Base-by-base conservation (phyloP, 2,888 invertebrate genomes). In the Rutpela maculata region DNA sequence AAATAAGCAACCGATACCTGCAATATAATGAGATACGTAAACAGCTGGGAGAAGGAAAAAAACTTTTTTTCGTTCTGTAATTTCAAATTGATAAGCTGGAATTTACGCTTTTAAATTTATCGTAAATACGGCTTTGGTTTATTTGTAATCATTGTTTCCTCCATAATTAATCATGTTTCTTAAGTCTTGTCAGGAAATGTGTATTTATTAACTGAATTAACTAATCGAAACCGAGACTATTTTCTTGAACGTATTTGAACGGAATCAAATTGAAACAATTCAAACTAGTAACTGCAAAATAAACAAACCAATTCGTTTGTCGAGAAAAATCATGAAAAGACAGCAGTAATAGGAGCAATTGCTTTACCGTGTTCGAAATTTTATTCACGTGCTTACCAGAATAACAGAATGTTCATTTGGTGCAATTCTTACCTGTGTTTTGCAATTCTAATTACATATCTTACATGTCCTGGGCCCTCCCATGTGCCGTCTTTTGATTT, bases 371-470 rank as follows among this genome's bases (percentile, higher is more conserved):
- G 57, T 70, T 59, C 38, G 35, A 31, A 60, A 74, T 67, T 63
- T 66, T 71, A 74, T 69, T 73, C 72, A 74, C 70, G 67, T 63
- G 74, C 74, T 78, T 68, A 74, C 63, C 38, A 76, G 74, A 60
- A 75, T 68, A 68, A 68, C 74, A 75, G 73, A 77, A 70, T 70
- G 73, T 66, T 77, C 73, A 77, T 75, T 75, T 73, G 71, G 66
- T 77, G 71, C 75, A 73, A 55, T 79, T 79, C 78, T 77, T 82
- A 84, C 81, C 83, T 81, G 78, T 86, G 86, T 87, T 87, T 87
- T 87, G 87, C 88, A 89, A 89, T 88, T 88, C 87, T 89, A 89
- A 89, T 89, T 89, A 89, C 88, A 89, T 87, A 87, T 89, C 88
- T 89, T 89, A 89, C 88, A 88, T 89, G 87, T 86, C 80, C 82